A percentile compares a stretch with the other conserved stretches of the same genome.
Conservation (phyloP, 2,797 vertebrate genomes). For the Eleutherodactylus coqui region DNA sequence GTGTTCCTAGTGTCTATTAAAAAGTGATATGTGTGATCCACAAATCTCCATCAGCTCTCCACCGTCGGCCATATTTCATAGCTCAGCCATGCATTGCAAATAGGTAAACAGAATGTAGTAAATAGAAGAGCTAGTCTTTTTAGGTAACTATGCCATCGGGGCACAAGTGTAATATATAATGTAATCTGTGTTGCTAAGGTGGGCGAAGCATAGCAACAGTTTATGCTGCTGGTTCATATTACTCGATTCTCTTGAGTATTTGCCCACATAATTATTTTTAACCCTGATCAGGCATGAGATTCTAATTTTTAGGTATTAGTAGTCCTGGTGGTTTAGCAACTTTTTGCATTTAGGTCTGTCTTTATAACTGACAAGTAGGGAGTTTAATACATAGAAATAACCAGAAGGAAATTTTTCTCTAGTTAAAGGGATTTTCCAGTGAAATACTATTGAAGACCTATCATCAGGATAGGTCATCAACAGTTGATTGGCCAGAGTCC, state of each 20-base stretch:
- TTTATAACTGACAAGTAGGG: too few species aligned
- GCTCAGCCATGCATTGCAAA: neutral
- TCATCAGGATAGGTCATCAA: too few species aligned
- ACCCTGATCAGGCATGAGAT: too few species aligned
- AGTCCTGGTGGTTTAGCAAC: too few species aligned
- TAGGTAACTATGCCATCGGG: neutral
- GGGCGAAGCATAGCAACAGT: neutral
- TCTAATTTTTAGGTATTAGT: too few species aligned
- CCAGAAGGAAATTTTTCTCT: too few species aligned
- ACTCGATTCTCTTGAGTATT: neutral
- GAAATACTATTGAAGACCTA: too few species aligned
- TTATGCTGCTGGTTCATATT: neutral
- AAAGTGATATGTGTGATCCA: conserved; percentile 47
- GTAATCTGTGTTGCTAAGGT: neutral
- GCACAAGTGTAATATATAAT: neutral
- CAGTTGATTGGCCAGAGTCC: too few species aligned
- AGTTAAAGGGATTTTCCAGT: too few species aligned
- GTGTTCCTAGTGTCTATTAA: conserved; percentile 48
- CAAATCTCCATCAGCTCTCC: conserved; percentile 37
- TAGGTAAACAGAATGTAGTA: conserved; percentile 28
- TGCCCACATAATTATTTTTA: neutral
- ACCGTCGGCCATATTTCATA: conserved; percentile 7
- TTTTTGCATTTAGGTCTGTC: too few species aligned
- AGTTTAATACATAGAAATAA: too few species aligned
- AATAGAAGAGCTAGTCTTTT: conserved; percentile 3